These are phyloP conservation scores for Pseudochirops corinnae DNA, from an alignment of 2,797 vertebrate species.

Conservation along the genomic window DNA sequence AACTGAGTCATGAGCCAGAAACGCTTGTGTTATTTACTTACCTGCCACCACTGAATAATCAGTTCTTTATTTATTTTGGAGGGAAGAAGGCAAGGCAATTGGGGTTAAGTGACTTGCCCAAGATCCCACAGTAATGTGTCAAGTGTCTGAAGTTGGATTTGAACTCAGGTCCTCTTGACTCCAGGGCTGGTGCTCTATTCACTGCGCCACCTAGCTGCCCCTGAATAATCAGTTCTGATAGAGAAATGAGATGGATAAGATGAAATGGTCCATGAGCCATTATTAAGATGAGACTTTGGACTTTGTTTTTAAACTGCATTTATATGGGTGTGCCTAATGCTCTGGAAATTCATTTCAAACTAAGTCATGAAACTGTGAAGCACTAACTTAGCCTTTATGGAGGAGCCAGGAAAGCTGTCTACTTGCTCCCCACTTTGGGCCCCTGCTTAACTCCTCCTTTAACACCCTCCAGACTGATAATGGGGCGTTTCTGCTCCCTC, in stretches of 20 bases:
- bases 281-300: slow-evolving; percentile 35
- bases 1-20: not conserved
- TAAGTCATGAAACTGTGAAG: slow-evolving; percentile 23
- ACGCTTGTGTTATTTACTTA: not conserved
- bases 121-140: too few species aligned
- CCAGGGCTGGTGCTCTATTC: too few species aligned
- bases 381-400: not conserved
- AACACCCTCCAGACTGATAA: not conserved
- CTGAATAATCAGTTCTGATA: not conserved
- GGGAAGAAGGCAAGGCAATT: too few species aligned
- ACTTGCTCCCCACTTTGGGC: slow-evolving; percentile 43
- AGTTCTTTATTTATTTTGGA: not conserved
- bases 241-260: not conserved
- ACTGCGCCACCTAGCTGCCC: too few species aligned
- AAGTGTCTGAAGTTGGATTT: too few species aligned
- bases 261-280: not conserved
- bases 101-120: too few species aligned
- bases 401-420: slow-evolving; percentile 38
- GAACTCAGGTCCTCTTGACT: too few species aligned
- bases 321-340: slow-evolving; percentile 52
- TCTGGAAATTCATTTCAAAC: slow-evolving; percentile 47
- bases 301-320: slow-evolving; percentile 17
- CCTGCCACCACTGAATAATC: not conserved
- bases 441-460: slow-evolving; percentile 23
- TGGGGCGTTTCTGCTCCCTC: not conserved